A percentile compares a stretch with the other conserved stretches of the same genome.
phyloP scores from a whole-genome alignment of 2,888 invertebrate genomes.

The Hymenopus coronatus region DNA sequence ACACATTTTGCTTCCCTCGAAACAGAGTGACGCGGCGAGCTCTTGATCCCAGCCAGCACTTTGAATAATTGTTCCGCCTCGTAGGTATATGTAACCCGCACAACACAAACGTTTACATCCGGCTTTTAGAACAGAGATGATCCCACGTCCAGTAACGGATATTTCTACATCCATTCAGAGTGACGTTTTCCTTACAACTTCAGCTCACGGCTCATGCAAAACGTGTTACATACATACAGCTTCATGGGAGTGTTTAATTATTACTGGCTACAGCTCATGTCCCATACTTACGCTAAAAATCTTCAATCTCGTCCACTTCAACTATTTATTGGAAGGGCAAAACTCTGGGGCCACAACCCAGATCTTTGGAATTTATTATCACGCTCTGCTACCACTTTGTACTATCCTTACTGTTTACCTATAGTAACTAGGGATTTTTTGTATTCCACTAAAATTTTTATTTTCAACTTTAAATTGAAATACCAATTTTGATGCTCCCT shows the following conservation, averaged over 20 bases:
- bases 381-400: too few relatives aligned
- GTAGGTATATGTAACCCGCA: neutral
- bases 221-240: neutral
- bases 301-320: too few relatives aligned
- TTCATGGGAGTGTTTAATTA: neutral
- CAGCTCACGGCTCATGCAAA: neutral
- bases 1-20: neutral
- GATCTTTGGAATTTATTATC: too few relatives aligned
- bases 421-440: too few relatives aligned
- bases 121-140: neutral
- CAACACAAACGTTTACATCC: neutral
- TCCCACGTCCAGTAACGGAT: neutral
- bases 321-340: too few relatives aligned
- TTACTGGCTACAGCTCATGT: neutral
- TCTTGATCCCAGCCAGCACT: neutral
- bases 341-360: too few relatives aligned
- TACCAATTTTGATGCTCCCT: too few relatives aligned
- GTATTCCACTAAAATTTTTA: too few relatives aligned
- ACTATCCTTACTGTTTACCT: too few relatives aligned
- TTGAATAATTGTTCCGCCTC: neutral
- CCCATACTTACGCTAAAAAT: neutral
- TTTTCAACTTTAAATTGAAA: too few relatives aligned
- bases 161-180: neutral
- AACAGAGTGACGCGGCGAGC: neutral
- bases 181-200: neutral